phyloP scores from a whole-genome alignment of 2,797 vertebrate genomes.

The Chrysocyon brachyurus region DNA sequence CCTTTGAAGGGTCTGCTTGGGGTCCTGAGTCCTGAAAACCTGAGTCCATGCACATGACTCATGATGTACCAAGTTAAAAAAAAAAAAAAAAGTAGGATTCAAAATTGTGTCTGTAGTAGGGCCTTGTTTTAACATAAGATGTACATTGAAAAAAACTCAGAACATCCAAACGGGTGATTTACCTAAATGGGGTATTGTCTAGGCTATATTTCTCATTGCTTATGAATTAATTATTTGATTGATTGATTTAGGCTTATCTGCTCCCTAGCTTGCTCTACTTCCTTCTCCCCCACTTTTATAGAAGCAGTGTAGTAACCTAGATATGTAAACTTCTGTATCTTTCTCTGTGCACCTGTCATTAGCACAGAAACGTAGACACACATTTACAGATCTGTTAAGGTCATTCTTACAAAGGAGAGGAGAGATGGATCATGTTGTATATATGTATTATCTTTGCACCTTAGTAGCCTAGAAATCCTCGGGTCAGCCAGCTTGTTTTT shows the following conservation, averaged over 20 bases:
- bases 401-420: slow-evolving; percentile 4
- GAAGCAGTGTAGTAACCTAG: neutral
- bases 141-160: neutral
- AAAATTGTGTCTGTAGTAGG: neutral
- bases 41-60: neutral
- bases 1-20: neutral
- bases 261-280: neutral
- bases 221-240: neutral
- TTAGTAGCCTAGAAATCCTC: neutral
- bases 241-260: neutral
- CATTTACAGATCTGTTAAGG: neutral
- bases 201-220: neutral
- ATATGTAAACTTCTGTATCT: neutral
- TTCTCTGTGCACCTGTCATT: neutral
- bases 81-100: neutral
- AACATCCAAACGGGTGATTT: neutral
- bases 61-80: neutral
- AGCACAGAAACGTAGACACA: neutral
- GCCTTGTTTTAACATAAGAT: slow-evolving; percentile 1
- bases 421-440: neutral
- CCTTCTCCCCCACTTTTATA: neutral
- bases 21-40: neutral
- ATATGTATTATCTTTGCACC: neutral
- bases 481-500: neutral
- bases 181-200: neutral